Conservation (phyloP, 2,113 vertebrate species). For the Caranx melampygus region DNA sequence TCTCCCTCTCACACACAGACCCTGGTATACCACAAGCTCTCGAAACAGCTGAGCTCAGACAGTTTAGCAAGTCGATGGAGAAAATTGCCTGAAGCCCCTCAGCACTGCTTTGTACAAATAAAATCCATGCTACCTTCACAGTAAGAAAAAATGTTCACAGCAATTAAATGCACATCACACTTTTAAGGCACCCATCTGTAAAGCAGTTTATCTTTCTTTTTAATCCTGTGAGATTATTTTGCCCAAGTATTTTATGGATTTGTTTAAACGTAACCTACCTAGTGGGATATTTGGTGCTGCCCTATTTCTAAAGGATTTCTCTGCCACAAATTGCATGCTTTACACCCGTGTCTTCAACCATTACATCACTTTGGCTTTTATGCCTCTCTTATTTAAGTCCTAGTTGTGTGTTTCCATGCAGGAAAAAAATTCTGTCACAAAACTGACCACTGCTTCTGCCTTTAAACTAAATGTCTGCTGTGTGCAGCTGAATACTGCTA, state of each 20-base stretch:
- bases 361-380: background rate
- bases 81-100: slow-evolving; percentile 54
- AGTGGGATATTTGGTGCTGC: background rate
- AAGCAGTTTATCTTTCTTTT: background rate
- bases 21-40: slow-evolving; percentile 16
- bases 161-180: slow-evolving; percentile 44
- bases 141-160: slow-evolving; percentile 22
- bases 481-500: slow-evolving; percentile 31
- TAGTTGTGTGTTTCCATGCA: background rate
- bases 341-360: background rate
- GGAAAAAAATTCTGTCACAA: background rate
- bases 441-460: background rate
- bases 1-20: background rate
- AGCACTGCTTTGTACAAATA: slow-evolving; percentile 59
- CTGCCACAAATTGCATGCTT: background rate
- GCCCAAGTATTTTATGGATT: slow-evolving; percentile 29
- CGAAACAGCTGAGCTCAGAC: slow-evolving; percentile 54
- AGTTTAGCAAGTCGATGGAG: slow-evolving; percentile 62
- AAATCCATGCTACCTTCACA: slow-evolving; percentile 50
- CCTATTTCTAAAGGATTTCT: background rate
- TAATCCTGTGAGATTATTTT: slow-evolving; percentile 3
- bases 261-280: slow-evolving; percentile 3
- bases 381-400: background rate
- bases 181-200: slow-evolving; percentile 27
- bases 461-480: slow-evolving; percentile 28